phyloP scores from a whole-genome alignment of 2,888 invertebrate genomes.

The Erebia epiphron region DNA sequence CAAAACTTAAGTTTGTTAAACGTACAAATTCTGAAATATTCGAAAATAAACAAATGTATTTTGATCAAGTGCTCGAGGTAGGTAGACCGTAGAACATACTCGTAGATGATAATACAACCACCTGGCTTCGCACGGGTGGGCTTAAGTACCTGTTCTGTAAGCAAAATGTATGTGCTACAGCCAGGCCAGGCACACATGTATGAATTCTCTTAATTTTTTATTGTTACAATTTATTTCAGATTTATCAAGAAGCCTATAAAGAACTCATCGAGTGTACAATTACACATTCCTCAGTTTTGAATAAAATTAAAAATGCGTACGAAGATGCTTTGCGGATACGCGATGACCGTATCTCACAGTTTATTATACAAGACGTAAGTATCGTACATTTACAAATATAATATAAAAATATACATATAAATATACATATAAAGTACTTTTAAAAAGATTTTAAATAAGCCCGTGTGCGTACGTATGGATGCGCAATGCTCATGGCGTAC shows the following conservation, averaged over 20 bases:
- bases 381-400: neutral
- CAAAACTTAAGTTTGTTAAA: conserved; percentile 56
- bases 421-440: neutral
- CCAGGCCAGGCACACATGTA: no score
- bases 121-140: no score
- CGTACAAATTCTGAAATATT: conserved; percentile 55
- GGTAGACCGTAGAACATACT: conserved; percentile 4
- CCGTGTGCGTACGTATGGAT: no score
- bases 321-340: conserved; percentile 65
- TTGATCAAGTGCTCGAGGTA: conserved; percentile 64
- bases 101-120: no score
- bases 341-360: conserved; percentile 67
- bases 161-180: no score
- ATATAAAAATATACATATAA: no score
- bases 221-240: conserved; percentile 46
- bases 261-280: conserved; percentile 58
- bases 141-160: no score
- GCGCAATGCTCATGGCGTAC: no score
- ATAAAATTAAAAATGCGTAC: conserved; percentile 67
- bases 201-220: no score
- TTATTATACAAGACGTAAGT: conserved; percentile 70
- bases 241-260: conserved; percentile 66
- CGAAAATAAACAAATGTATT: conserved; percentile 59
- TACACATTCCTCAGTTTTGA: conserved; percentile 64
- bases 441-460: no score